Conservation (phyloP, 2,113 vertebrate genomes). For the Brachirus orientalis region DNA sequence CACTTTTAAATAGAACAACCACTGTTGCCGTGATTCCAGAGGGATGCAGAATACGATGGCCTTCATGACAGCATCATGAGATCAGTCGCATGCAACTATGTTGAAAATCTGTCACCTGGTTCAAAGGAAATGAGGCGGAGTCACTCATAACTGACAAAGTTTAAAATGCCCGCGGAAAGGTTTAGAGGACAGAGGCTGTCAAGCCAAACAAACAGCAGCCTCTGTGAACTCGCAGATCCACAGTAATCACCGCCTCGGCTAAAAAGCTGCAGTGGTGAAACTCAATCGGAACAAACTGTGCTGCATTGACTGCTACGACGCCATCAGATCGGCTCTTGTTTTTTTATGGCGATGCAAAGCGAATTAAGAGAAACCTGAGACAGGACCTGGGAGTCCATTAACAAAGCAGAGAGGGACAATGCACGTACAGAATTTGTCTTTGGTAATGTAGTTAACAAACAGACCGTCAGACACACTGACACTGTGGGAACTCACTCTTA, state of each 20-base stretch:
- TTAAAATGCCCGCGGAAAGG: too few species aligned
- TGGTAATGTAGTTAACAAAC: constrained; percentile 1
- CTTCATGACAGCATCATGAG: too few species aligned
- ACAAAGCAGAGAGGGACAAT: constrained; percentile 13
- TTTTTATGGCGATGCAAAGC: constrained; percentile 40
- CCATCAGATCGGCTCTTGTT: constrained; percentile 29
- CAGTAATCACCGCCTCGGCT: not conserved
- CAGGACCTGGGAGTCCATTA: constrained; percentile 42
- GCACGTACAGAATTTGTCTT: constrained; percentile 24
- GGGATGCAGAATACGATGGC: not conserved
- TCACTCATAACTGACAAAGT: too few species aligned
- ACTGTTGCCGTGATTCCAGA: not conserved
- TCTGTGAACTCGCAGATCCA: not conserved
- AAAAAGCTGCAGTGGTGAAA: constrained; percentile 52
- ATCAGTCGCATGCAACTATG: too few species aligned
- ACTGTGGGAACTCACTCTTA: too few species aligned
- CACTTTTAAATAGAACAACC: not conserved
- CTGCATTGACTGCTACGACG: constrained; percentile 9
- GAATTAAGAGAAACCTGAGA: constrained; percentile 46
- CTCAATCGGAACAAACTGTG: constrained; percentile 28
- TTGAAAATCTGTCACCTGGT: not conserved
- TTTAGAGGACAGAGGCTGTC: constrained; percentile 23
- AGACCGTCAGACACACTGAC: too few species aligned
- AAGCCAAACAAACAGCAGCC: not conserved
- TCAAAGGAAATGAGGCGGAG: not conserved